phyloP scores from a whole-genome alignment of 2,797 vertebrate genomes.

The Parambassis ranga region DNA sequence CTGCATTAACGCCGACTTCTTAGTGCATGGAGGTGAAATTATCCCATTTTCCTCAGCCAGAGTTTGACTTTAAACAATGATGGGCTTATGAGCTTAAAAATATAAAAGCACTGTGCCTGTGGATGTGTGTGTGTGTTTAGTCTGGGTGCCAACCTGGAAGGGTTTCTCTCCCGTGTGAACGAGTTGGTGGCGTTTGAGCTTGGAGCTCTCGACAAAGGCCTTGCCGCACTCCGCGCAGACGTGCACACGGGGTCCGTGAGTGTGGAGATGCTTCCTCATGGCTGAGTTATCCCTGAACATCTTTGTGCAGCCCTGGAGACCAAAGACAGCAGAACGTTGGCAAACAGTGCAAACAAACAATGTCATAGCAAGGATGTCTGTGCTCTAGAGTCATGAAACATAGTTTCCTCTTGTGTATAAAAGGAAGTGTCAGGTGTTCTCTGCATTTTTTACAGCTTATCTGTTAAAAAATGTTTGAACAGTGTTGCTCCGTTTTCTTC shows the following conservation, averaged over 20 bases:
- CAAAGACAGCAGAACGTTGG: neutral
- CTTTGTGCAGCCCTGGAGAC: slow-evolving; percentile 94
- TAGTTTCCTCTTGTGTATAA: neutral
- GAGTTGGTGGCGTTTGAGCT: slow-evolving; percentile 97
- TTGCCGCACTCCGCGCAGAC: slow-evolving; percentile 99
- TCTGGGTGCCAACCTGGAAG: slow-evolving; percentile 87
- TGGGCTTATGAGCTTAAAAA: slow-evolving; percentile 9
- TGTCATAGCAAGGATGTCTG: neutral
- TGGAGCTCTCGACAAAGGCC: slow-evolving; percentile 99
- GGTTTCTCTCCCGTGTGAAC: slow-evolving; percentile 99
- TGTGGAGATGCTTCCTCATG: slow-evolving; percentile 99
- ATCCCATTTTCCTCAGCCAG: neutral
- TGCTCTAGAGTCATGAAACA: neutral
- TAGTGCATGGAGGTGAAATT: slow-evolving; percentile 1
- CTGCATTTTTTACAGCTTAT: neutral
- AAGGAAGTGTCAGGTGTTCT: neutral
- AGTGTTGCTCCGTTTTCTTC: neutral
- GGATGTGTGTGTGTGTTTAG: neutral
- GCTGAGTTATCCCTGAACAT: slow-evolving; percentile 99
- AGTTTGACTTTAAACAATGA: slow-evolving; percentile 1
- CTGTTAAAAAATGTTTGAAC: neutral
- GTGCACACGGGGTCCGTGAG: slow-evolving; percentile 95
- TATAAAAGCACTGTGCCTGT: neutral
- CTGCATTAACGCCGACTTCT: too few relatives aligned
- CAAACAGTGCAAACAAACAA: neutral